These are phyloP conservation scores for Pycnonotus jocosus DNA, from an alignment of 2,113 vertebrate species.

Conservation along the genomic window DNA sequence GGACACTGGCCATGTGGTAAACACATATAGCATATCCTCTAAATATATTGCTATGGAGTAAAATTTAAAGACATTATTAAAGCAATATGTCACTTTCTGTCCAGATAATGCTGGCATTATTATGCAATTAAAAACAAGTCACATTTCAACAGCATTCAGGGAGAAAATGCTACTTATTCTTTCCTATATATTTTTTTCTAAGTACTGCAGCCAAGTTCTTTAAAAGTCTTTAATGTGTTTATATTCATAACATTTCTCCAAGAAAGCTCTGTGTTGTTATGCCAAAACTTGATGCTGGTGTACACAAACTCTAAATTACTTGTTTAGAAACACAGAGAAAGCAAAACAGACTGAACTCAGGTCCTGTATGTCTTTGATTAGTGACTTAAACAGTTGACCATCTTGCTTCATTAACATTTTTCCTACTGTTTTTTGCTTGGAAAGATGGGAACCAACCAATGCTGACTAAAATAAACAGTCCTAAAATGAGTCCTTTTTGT, in stretches of 20 bases:
- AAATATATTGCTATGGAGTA: conserved; percentile 82
- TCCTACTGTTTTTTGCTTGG: not conserved
- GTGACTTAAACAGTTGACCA: not conserved
- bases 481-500: not conserved
- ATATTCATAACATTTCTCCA: not conserved
- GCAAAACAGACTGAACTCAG: not conserved
- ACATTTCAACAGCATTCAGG: not conserved
- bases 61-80: conserved; percentile 3
- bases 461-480: not conserved
- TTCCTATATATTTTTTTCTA: not conserved
- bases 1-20: conserved; percentile 91
- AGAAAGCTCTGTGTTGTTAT: not conserved
- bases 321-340: not conserved
- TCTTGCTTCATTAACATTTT: not conserved
- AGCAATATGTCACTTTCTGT: not conserved
- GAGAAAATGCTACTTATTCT: not conserved
- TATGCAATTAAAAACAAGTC: not conserved
- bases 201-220: not conserved
- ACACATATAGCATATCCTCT: conserved; percentile 93
- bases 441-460: not conserved
- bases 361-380: not conserved
- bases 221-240: not conserved
- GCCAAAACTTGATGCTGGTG: not conserved
- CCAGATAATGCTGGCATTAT: not conserved
- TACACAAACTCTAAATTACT: not conserved